Conservation (phyloP, 92 coral and sea anemone genomes). For the Porites rus region DNA sequence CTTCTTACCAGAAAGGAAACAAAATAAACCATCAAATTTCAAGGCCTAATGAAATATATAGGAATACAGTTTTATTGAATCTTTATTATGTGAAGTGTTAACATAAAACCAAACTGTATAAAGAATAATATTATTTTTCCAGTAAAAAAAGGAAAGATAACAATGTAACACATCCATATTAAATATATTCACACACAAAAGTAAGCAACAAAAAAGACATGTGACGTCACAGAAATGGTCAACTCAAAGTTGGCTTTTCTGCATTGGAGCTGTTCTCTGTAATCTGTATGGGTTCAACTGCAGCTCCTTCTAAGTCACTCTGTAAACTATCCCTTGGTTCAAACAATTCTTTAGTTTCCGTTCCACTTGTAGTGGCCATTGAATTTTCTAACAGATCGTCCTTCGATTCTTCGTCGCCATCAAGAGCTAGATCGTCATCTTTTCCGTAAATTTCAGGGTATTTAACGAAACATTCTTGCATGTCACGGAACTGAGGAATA, state of each 20-base stretch:
- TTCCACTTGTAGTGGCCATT: constrained; percentile 6
- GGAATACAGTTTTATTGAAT: no score
- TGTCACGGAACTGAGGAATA: constrained; percentile 90
- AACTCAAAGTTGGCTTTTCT: background rate
- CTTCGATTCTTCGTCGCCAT: constrained; percentile 38
- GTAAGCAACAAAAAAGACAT: background rate
- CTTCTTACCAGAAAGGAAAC: no score
- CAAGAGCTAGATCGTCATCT: constrained; percentile 73
- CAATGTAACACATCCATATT: background rate
- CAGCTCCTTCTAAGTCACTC: background rate
- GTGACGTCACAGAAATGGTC: background rate
- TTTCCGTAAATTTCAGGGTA: constrained; percentile 96
- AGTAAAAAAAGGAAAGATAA: no score
- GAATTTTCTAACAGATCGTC: constrained; percentile 39
- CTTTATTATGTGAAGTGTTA: no score
- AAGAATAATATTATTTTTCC: no score
- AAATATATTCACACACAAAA: background rate
- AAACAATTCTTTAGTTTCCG: constrained; percentile 9
- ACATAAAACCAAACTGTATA: background rate
- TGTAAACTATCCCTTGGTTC: constrained; percentile 13
- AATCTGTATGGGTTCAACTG: background rate
- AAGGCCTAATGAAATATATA: no score
- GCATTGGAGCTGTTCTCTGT: background rate
- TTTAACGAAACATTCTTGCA: constrained; percentile 95
- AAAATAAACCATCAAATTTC: no score